Evolutionary conservation across 2,888 invertebrate genomes (phyloP).

Genomic region (Aspidiotus rigidus): DNA sequence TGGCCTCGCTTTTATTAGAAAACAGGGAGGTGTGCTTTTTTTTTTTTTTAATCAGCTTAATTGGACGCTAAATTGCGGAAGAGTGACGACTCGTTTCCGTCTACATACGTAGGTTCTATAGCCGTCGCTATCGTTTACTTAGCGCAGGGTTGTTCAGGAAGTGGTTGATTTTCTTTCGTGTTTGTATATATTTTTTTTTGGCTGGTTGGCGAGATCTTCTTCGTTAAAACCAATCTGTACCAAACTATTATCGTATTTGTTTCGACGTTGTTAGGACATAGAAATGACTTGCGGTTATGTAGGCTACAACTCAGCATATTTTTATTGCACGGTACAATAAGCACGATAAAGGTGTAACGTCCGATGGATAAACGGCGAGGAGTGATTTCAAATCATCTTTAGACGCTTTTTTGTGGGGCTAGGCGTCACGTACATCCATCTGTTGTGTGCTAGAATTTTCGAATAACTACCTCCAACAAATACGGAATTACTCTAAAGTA

Average conservation of each 20-base stretch:
- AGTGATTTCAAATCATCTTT: too few species aligned
- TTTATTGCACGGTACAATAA: neutral
- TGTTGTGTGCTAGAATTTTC: too few species aligned
- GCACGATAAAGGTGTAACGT: too few species aligned
- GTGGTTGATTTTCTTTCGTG: constrained; percentile 3
- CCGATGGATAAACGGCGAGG: too few species aligned
- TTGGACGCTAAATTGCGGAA: constrained; percentile 33
- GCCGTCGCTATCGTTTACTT: constrained; percentile 1
- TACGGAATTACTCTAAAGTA: too few species aligned
- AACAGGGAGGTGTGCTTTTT: neutral
- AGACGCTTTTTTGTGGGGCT: too few species aligned
- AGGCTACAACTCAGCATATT: constrained; percentile 3
- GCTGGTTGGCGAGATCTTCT: neutral
- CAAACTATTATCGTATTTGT: neutral
- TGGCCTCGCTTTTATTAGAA: neutral
- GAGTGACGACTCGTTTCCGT: constrained; percentile 12
- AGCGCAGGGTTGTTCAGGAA: constrained; percentile 15
- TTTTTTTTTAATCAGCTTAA: constrained; percentile 31
- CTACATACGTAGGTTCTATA: neutral
- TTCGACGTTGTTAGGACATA: neutral
- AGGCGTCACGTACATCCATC: too few species aligned
- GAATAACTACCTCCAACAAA: too few species aligned
- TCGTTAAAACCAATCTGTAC: constrained; percentile 12
- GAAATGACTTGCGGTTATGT: constrained; percentile 11
- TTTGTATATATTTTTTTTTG: neutral